Conservation (phyloP, 2,113 vertebrate species). For the Coptodon bakossiorum region DNA sequence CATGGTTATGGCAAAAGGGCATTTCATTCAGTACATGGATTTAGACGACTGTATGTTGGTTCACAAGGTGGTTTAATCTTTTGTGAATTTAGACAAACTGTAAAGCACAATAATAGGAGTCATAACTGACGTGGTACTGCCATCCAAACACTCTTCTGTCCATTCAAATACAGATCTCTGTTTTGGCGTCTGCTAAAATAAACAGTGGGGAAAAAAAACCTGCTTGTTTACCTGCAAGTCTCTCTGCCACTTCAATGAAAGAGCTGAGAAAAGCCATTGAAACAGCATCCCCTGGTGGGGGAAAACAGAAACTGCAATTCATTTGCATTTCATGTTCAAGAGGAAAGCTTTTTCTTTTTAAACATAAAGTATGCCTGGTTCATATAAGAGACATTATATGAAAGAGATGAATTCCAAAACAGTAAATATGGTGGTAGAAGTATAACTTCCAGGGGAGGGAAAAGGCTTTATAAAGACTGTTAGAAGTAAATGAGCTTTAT, state of each 20-base stretch:
- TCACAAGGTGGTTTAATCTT: not conserved
- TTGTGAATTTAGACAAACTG: not conserved
- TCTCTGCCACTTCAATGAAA: constrained; percentile 76
- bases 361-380: not conserved
- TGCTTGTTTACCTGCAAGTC: constrained; percentile 74
- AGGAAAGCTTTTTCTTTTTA: not conserved
- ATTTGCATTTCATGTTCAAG: not conserved
- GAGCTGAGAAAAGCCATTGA: constrained; percentile 79
- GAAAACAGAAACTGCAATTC: not conserved
- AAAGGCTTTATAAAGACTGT: not conserved
- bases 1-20: not conserved
- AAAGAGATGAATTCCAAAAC: not conserved
- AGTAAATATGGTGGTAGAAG: not conserved
- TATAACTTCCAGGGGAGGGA: not conserved
- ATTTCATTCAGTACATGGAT: not conserved
- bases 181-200: not conserved
- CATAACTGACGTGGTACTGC: not conserved
- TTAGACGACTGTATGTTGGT: not conserved
- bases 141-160: not conserved
- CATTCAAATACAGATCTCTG: not conserved
- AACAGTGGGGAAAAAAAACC: rapidly evolving
- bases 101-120: not conserved
- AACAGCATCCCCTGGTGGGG: constrained; percentile 84
- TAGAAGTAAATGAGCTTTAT: not conserved
- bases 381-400: not conserved